These are phyloP conservation scores for Patagioenas fasciata DNA, from an alignment of 2,113 vertebrate species.

Conservation along the genomic window DNA sequence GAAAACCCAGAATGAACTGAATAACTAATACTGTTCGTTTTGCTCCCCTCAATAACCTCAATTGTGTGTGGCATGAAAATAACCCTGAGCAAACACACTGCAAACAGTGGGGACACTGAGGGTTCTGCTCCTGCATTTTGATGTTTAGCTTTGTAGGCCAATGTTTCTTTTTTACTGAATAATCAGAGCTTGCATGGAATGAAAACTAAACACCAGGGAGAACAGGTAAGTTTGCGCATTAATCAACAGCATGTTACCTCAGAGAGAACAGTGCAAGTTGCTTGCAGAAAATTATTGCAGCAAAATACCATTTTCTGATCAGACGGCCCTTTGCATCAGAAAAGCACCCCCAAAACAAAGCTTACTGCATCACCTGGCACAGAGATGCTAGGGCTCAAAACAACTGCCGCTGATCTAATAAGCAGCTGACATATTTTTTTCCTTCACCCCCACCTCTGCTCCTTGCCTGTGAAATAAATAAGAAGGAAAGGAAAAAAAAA, in stretches of 20 bases:
- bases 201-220: conserved; percentile 17
- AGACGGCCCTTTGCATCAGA: neutral
- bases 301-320: neutral
- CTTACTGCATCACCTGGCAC: neutral
- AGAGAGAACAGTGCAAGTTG: neutral
- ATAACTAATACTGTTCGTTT: neutral
- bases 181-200: neutral
- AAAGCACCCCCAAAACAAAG: neutral
- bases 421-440: neutral
- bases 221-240: neutral
- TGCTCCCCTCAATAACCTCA: conserved; percentile 33
- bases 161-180: conserved; percentile 6
- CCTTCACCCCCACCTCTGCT: conserved; percentile 11
- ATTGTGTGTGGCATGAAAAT: conserved; percentile 35
- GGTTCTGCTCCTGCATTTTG: conserved; percentile 14
- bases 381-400: neutral
- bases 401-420: conserved; percentile 6
- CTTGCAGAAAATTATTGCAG: neutral
- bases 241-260: neutral
- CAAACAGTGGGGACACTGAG: conserved; percentile 11
- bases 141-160: conserved; percentile 1
- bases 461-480: neutral
- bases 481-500: neutral
- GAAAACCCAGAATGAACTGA: conserved; percentile 27
- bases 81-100: conserved; percentile 23